phyloP scores from a whole-genome alignment of 2,797 vertebrate genomes.

The Dermochelys coriacea region DNA sequence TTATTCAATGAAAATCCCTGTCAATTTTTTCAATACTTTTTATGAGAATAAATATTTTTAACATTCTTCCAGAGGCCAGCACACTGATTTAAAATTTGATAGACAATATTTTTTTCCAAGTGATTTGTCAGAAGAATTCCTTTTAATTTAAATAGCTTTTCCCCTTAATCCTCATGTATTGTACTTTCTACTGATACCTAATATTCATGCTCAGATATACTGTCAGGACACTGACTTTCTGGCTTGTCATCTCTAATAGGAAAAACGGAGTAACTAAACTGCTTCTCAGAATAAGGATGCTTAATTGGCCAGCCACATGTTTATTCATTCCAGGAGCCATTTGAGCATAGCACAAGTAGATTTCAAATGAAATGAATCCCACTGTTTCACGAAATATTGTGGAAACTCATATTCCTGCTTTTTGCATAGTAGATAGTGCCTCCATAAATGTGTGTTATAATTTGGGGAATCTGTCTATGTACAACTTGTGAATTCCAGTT shows the following conservation, averaged over 20 bases:
- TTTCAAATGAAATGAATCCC: background rate
- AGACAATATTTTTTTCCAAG: background rate
- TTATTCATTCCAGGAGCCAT: background rate
- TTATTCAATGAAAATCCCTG: slow-evolving; percentile 22
- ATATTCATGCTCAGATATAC: background rate
- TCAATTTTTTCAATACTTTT: background rate
- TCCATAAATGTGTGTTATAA: background rate
- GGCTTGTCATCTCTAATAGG: background rate
- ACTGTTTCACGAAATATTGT: background rate
- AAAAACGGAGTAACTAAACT: background rate
- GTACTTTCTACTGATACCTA: background rate
- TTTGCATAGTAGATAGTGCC: background rate
- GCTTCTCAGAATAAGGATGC: background rate
- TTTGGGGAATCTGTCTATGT: background rate
- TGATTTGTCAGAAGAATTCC: background rate
- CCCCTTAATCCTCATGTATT: background rate
- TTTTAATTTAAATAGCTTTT: background rate
- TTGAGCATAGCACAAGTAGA: background rate
- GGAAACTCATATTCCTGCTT: background rate
- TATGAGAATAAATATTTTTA: slow-evolving; percentile 12
- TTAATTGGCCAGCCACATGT: background rate
- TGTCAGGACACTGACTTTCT: background rate
- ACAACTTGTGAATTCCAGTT: background rate
- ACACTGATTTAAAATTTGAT: background rate
- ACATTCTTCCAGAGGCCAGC: background rate